Percentiles rank a stretch among this genome's conserved stretches.
Evolutionary conservation across 2,888 invertebrate genomes (phyloP).

Genomic region (Julus scanicus): DNA sequence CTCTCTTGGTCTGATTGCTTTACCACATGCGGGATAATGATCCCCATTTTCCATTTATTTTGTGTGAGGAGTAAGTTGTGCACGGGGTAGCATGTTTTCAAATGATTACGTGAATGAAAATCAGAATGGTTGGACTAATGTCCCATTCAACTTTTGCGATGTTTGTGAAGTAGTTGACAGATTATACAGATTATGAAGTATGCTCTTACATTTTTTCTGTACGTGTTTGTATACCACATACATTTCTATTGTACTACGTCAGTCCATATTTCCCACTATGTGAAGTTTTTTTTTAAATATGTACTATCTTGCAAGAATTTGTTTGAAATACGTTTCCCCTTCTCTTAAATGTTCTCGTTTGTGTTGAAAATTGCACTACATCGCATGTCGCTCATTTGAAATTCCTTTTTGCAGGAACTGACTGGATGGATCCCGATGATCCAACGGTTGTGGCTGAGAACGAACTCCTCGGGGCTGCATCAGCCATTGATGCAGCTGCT

Average conservation of each 20-base stretch:
- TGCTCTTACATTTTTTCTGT: background rate
- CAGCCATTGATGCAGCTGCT: conserved; percentile 97
- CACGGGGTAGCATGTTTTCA: background rate
- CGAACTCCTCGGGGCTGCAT: conserved; percentile 95
- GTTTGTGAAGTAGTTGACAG: background rate
- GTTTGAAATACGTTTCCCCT: background rate
- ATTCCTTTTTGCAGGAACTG: conserved; percentile 73
- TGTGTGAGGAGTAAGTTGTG: background rate
- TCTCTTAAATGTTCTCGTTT: background rate
- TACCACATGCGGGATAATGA: background rate
- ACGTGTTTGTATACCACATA: background rate
- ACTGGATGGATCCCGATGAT: conserved; percentile 97
- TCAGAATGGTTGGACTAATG: background rate
- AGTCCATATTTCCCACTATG: background rate
- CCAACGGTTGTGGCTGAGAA: conserved; percentile 98
- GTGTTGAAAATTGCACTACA: background rate
- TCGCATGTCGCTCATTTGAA: background rate
- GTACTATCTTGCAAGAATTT: background rate
- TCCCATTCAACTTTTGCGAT: background rate
- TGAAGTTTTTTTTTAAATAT: background rate
- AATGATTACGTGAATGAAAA: background rate
- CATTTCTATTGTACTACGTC: background rate
- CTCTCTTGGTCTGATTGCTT: conserved; percentile 28
- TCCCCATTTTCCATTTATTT: background rate
- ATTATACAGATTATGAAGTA: background rate